Evolutionary conservation across 2,888 invertebrate species (phyloP).

Genomic region (Slavum lentiscoides): DNA sequence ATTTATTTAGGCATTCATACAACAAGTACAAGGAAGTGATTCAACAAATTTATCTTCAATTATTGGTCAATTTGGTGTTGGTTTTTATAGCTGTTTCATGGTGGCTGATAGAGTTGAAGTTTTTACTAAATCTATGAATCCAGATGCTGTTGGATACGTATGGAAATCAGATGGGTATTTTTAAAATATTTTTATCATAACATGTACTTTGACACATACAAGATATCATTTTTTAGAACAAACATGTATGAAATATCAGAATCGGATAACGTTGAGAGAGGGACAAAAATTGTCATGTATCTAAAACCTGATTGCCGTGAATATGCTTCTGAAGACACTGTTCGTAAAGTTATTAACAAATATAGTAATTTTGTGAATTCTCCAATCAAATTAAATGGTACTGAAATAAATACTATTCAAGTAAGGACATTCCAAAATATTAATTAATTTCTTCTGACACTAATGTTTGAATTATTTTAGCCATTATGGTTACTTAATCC

Average conservation of each 20-base stretch:
- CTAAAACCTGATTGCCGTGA: constrained; percentile 86
- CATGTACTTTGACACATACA: background rate
- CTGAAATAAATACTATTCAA: constrained; percentile 84
- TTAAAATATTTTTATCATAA: background rate
- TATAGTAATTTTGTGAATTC: constrained; percentile 97
- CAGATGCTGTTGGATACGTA: constrained; percentile 72
- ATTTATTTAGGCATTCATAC: constrained; percentile 72
- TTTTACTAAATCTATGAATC: constrained; percentile 74
- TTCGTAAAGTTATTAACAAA: constrained; percentile 87
- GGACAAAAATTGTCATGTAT: constrained; percentile 91
- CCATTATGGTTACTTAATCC: constrained; percentile 93
- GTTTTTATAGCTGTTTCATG: constrained; percentile 97
- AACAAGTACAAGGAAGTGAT: constrained; percentile 75
- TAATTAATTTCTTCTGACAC: constrained; percentile 21
- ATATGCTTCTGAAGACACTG: constrained; percentile 82
- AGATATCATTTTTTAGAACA: constrained; percentile 66
- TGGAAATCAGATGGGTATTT: constrained; percentile 90
- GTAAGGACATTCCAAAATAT: constrained; percentile 60
- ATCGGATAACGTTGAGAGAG: constrained; percentile 80
- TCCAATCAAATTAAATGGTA: constrained; percentile 88
- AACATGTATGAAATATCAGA: constrained; percentile 88
- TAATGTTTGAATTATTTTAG: constrained; percentile 61
- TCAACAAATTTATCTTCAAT: constrained; percentile 73
- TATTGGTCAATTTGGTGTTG: constrained; percentile 97
- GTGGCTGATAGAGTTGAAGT: constrained; percentile 94